Conservation (phyloP, 2,113 vertebrate genomes). For the Mystacornis crossleyi region DNA sequence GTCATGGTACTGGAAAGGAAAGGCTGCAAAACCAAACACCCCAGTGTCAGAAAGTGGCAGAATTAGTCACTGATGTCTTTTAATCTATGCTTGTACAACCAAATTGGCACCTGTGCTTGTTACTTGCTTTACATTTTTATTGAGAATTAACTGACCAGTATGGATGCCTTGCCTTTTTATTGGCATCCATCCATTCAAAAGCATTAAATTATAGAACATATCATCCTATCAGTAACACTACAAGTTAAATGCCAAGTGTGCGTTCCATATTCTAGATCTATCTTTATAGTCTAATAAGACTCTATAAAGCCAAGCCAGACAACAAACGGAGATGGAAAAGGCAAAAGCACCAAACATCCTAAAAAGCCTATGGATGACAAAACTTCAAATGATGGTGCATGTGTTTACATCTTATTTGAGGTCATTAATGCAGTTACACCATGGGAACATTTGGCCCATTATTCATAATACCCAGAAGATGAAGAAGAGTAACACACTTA, state of each 20-base stretch:
- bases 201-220: neutral
- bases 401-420: neutral
- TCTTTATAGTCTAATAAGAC: neutral
- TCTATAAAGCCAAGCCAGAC: neutral
- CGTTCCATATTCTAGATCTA: neutral
- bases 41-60: neutral
- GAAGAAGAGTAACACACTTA: slow-evolving; percentile 48
- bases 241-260: neutral
- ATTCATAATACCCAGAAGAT: slow-evolving; percentile 10
- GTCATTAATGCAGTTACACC: slow-evolving; percentile 22
- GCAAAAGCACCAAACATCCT: neutral
- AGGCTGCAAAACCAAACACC: neutral
- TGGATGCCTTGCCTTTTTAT: neutral
- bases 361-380: neutral
- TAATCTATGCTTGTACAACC: neutral
- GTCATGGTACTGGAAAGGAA: neutral
- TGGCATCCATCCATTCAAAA: neutral
- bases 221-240: neutral
- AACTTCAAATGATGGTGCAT: neutral
- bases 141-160: neutral
- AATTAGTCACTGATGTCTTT: neutral
- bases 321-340: neutral
- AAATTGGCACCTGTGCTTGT: neutral
- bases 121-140: neutral
- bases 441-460: neutral